Percentiles rank a stretch among this genome's conserved stretches.
Evolutionary conservation across 2,888 invertebrate genomes (phyloP).

Genomic region (Noctuana brunneofusca): DNA sequence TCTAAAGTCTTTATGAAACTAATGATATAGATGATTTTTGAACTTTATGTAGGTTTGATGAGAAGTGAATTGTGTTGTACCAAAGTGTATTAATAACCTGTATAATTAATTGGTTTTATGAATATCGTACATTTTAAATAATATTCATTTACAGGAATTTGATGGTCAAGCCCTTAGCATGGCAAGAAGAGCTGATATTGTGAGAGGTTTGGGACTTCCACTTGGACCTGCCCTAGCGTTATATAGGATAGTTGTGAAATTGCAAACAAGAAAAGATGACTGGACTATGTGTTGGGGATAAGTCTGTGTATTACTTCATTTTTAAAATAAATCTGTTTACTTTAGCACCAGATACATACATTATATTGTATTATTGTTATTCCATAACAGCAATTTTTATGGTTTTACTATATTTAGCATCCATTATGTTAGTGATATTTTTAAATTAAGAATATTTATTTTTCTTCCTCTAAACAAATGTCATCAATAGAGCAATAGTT

Average conservation of each 20-base stretch:
- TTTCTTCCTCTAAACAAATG: not conserved
- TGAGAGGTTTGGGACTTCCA: constrained; percentile 90
- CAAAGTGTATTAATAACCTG: no score
- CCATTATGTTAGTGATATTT: no score
- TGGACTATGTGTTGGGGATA: constrained; percentile 88
- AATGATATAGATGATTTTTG: no score
- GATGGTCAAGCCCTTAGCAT: constrained; percentile 94
- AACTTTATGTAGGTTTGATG: no score
- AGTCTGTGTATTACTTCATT: constrained; percentile 8
- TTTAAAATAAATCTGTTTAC: not conserved
- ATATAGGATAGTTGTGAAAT: constrained; percentile 90
- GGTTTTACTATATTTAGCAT: no score
- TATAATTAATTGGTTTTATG: no score
- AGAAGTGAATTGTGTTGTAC: no score
- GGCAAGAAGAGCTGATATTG: constrained; percentile 92
- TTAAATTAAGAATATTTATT: not conserved
- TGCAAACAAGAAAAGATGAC: constrained; percentile 91
- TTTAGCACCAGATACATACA: not conserved
- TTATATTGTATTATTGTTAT: no score
- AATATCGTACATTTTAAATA: not conserved
- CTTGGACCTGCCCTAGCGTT: constrained; percentile 94
- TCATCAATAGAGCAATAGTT: not conserved
- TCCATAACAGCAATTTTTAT: no score
- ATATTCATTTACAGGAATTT: constrained; percentile 86
- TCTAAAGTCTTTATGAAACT: no score